Evolutionary conservation across 1,140 invertebrate genomes (phyloP).

Genomic region (Uloborus diversus): DNA sequence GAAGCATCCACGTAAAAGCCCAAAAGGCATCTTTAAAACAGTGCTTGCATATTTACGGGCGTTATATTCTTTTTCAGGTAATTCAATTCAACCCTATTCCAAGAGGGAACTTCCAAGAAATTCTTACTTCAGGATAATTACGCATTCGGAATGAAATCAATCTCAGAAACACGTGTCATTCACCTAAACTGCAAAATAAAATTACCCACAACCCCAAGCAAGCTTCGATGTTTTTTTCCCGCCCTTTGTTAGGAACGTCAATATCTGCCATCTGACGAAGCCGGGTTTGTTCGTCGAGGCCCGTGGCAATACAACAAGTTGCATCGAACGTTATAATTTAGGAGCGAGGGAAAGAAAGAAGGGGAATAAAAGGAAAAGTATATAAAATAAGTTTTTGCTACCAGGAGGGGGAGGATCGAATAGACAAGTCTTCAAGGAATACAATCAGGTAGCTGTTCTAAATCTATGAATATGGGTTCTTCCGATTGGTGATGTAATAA

Average conservation of each 20-base stretch:
- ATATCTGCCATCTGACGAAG: conserved; percentile 33
- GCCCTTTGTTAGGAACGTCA: conserved; percentile 48
- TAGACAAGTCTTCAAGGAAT: conserved; percentile 5
- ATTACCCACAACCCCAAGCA: conserved; percentile 9
- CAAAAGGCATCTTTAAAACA: too few species aligned
- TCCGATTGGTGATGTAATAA: background rate
- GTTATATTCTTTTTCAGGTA: too few species aligned
- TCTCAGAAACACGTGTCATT: too few species aligned
- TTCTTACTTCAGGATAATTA: too few species aligned
- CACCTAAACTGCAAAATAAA: too few species aligned
- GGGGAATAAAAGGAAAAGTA: conserved; percentile 1
- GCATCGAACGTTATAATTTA: background rate
- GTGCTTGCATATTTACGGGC: too few species aligned
- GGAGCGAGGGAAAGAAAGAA: background rate
- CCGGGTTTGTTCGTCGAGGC: background rate
- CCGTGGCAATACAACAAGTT: conserved; percentile 34
- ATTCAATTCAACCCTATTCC: too few species aligned
- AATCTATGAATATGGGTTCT: background rate
- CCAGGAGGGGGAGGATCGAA: conserved; percentile 3
- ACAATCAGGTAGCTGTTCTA: conserved; percentile 2
- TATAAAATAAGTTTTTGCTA: conserved; percentile 3
- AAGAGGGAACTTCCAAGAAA: too few species aligned
- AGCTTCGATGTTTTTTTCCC: background rate
- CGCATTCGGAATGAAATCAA: too few species aligned
- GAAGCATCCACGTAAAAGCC: too few species aligned